Conservation (phyloP, 2,113 vertebrate species). For the Anser brachyrhynchus region DNA sequence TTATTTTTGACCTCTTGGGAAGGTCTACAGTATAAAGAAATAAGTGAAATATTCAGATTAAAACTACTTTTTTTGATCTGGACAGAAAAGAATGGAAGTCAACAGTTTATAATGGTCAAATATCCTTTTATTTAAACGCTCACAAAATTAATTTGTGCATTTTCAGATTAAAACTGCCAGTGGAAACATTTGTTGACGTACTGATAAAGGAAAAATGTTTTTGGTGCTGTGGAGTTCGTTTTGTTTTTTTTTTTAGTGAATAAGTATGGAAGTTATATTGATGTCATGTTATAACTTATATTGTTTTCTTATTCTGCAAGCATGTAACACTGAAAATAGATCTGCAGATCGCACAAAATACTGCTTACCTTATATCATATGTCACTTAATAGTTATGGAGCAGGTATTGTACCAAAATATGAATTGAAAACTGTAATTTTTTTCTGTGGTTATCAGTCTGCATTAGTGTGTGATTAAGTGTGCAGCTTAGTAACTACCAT, state of each 20-base stretch:
- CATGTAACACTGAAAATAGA: constrained; percentile 71
- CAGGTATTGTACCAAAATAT: constrained; percentile 66
- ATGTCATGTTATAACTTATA: constrained; percentile 68
- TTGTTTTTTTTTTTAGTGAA: constrained; percentile 6
- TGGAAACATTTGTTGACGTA: constrained; percentile 56
- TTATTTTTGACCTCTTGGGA: not conserved
- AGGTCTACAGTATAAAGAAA: not conserved
- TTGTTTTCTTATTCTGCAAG: constrained; percentile 70
- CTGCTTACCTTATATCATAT: constrained; percentile 74
- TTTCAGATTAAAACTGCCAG: constrained; percentile 51
- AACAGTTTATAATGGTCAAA: not conserved
- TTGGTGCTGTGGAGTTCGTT: constrained; percentile 7
- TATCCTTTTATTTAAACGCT: not conserved
- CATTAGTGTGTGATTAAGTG: constrained; percentile 75
- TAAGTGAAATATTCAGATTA: constrained; percentile 37
- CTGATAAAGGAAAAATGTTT: constrained; percentile 66
- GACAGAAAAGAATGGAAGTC: not conserved
- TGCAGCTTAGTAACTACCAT: constrained; percentile 63
- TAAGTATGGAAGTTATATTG: constrained; percentile 52
- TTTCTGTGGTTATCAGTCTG: constrained; percentile 77
- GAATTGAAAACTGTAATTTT: constrained; percentile 76
- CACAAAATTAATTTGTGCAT: constrained; percentile 51
- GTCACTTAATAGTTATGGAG: constrained; percentile 76
- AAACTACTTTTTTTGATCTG: not conserved
- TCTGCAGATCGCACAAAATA: constrained; percentile 72